Evolutionary conservation across 1,140 invertebrate species (phyloP), one percentile per base, ranked within the genome.

Genomic region (Campoletis sonorensis): DNA sequence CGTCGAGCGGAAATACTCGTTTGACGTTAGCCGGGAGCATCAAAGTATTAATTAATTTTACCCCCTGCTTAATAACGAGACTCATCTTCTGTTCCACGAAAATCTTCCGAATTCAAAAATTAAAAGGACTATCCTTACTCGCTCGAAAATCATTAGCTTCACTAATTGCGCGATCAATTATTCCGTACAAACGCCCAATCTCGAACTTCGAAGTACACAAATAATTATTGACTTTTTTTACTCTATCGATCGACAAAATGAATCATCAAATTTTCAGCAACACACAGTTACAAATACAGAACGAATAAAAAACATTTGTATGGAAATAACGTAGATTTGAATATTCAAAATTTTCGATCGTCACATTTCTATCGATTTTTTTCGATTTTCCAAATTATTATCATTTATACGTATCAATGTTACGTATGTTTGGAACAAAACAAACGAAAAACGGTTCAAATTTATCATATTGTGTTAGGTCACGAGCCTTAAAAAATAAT

Each of bases 1-100:
- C 51, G 51, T 54, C 51, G n/a, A 54, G 51, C 51, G 51, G 51
- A 54, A 54, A n/a, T 54, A 54, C 51, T 54, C 51, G 51, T 54
- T 54, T 54, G 51, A 54, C 51, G 18, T 54, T 54, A 16, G 51
- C 51, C 0, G 16, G n/a, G 1, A 54, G 51, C 51, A 54, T 54
- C 51, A 21, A 54, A 1, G 7, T 54, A 54, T 54, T 21, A 18
- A 54, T 54, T 54, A 54, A 21, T 54, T 21, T 8, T 54, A 1
- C n/a, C n/a, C 10, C 51, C n/a, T 18, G 18, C 51, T 21, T 21
- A 21, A 54, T 54, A 54, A 54, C n/a, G 10, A 54, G 10, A n/a
- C 51, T 54, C 10, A 15, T 54, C 51, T n/a, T 54, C 5, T 11
- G 51, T 54, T 54, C n/a, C 51, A 21, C 51, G n/a, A 54, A 21